Evolutionary conservation across 2,113 vertebrate genomes (phyloP), one percentile per base, ranked within the genome.

Genomic region (Hippoglossus stenolepis): DNA sequence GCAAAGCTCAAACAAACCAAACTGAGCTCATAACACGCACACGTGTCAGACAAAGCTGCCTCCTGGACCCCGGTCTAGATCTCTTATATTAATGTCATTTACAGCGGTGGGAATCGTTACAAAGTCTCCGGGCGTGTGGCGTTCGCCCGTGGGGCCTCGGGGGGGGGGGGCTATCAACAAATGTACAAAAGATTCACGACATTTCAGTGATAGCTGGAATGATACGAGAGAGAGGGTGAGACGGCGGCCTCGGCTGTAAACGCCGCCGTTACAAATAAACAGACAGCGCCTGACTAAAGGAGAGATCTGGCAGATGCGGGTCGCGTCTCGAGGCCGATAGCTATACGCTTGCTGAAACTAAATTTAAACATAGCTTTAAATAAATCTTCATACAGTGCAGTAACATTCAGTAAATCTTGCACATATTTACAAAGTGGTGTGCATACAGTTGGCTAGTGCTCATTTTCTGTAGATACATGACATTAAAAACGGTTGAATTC

Each of bases 361-460:
- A 86, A 84, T 85, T 85, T 80, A n/a, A 83, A 83, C 85, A 70
- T 70, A 82, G 75, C 80, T 88, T 89, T 77, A 75, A 88, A 86
- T 81, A 78, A 80, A 83, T 86, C 77, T 82, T 69, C 85, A 70
- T 86, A 84, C 77, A 65, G 84, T 88, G 86, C 80, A 83, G 86
- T 73, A 86, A 91, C 91, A 91, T 91, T 93, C 87, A 87, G n/a
- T 64, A 75, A 77, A 90, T 85, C 76, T 89, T 87, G 87, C 85
- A 93, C 85, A 64, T 92, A 93, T 93, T 91, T 92, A 93, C 90
- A 93, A 87, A 83, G 26, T 57, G 67, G 85, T 90, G 91, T 91
- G 92, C 89, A 85, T 92, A 90, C 87, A 91, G 66, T 87, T 81
- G 87, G 85, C 85, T 77, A 87, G 91, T 89, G 93, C 78, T 89